A percentile compares a stretch with the other conserved stretches of the same genome.
Conservation (phyloP, 2,797 vertebrate species). For the Mormyrops attenuatus region DNA sequence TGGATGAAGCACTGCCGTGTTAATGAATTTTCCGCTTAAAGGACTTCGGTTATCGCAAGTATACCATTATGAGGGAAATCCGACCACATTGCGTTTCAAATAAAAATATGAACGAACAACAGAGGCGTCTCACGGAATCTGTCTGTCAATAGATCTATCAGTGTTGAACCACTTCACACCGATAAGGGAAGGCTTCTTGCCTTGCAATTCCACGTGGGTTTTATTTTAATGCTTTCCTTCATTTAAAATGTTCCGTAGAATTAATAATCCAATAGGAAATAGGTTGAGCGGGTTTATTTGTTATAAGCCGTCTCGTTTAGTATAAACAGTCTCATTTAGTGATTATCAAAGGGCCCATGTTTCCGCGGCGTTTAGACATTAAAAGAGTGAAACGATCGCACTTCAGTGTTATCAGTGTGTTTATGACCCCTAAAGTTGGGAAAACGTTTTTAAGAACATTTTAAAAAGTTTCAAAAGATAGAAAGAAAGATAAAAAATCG, state of each 20-base stretch:
- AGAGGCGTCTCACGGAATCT: neutral
- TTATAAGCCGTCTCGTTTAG: neutral
- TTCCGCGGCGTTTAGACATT: neutral
- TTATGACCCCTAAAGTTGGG: neutral
- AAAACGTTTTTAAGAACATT: neutral
- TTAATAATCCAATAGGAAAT: neutral
- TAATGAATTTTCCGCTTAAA: constrained; percentile 49
- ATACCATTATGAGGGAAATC: constrained; percentile 33
- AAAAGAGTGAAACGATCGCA: neutral
- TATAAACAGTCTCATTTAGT: neutral
- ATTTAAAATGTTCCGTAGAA: neutral
- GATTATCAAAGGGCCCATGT: neutral
- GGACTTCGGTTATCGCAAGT: constrained; percentile 43
- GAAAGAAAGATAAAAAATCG: neutral
- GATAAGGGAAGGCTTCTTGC: neutral
- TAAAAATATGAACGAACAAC: neutral
- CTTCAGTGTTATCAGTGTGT: neutral
- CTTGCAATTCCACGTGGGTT: neutral
- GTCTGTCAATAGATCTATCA: neutral
- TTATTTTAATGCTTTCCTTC: neutral
- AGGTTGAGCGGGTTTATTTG: neutral
- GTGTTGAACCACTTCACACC: neutral
- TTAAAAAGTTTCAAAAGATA: neutral
- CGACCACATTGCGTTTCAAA: neutral
- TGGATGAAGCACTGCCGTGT: constrained; percentile 46